Base-by-base conservation (phyloP, 1,140 invertebrate species). In the Zaprionus ornatus region DNA sequence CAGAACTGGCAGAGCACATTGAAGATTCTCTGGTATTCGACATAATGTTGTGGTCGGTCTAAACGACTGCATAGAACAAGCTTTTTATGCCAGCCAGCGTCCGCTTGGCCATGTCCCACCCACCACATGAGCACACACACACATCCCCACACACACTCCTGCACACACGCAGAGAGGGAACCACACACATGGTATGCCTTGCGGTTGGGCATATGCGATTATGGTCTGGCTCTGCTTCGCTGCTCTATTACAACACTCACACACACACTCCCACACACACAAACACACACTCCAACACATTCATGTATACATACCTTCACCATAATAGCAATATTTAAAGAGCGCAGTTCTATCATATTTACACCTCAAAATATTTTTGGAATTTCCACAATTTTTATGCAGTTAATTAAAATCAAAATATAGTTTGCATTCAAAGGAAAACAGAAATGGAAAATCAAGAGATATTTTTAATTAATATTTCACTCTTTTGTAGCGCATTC, bases 21-120 rank as follows among this genome's bases (percentile, higher is more conserved):
- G 85, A 90, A 88, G 85, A 90, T 85, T 90, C 85, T 79, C 85
- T 79, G 80, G 82, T 74, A 90, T 90, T 90, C 82, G 85, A 85
- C 85, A 90, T 90, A 90, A 90, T 90, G 85, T 90, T 90, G 85
- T 82, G 85, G 85, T 90, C 82, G 79, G 77, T 67, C 85, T 90
- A 88, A 88, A 88, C 81, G 85, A 88, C 85, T 90, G 85, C 85
- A 90, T 90, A 85, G 85, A 85, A 85, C 85, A 88, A 71, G 85
- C 85, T 90, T 88, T 88, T 88, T 88, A 88, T 90, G 84, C 85
- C 82, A 65, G 55, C 75, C 77, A 76, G 52, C 64, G 66, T 66
- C 67, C 59, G 69, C 50, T 45, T 65, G 63, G 65, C 70, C 37
- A 76, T 85, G 82, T 72, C 63, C 74, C 74, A 69, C 37, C 52